Percentiles rank a stretch among this genome's conserved stretches.
phyloP scores from a whole-genome alignment of 2,888 invertebrate genomes.

The Salpingus planirostris region DNA sequence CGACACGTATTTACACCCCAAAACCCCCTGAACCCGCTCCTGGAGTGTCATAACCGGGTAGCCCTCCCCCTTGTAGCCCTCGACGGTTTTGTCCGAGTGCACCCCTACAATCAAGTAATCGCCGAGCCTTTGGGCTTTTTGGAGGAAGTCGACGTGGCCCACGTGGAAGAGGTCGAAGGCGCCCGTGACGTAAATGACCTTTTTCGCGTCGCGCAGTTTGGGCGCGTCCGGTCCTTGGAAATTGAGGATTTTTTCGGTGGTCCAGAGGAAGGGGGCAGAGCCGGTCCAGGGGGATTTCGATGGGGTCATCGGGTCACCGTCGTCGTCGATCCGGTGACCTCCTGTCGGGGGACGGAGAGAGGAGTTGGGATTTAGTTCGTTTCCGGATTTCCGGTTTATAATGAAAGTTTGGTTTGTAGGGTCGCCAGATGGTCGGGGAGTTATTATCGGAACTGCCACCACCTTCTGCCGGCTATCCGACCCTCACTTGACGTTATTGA shows the following conservation, averaged over 20 bases:
- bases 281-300: slow-evolving; percentile 85
- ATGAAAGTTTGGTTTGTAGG: too few species aligned
- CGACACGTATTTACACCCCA: slow-evolving; percentile 95
- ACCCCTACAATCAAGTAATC: slow-evolving; percentile 95
- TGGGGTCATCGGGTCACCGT: neutral
- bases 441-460: too few species aligned
- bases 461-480: too few species aligned
- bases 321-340: neutral
- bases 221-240: slow-evolving; percentile 85
- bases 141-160: slow-evolving; percentile 83
- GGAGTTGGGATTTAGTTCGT: too few species aligned
- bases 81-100: slow-evolving; percentile 88
- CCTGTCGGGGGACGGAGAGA: too few species aligned
- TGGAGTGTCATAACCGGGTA: slow-evolving; percentile 99
- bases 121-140: slow-evolving; percentile 78
- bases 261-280: slow-evolving; percentile 93
- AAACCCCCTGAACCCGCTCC: slow-evolving; percentile 89
- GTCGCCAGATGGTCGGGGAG: too few species aligned
- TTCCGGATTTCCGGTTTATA: too few species aligned
- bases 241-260: slow-evolving; percentile 67
- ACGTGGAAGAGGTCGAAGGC: slow-evolving; percentile 97
- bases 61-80: slow-evolving; percentile 85
- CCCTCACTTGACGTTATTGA: too few species aligned
- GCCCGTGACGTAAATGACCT: slow-evolving; percentile 90
- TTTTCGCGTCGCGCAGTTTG: slow-evolving; percentile 53